Evolutionary conservation across 2,113 vertebrate species (phyloP).

Genomic region (Chitala chitala): DNA sequence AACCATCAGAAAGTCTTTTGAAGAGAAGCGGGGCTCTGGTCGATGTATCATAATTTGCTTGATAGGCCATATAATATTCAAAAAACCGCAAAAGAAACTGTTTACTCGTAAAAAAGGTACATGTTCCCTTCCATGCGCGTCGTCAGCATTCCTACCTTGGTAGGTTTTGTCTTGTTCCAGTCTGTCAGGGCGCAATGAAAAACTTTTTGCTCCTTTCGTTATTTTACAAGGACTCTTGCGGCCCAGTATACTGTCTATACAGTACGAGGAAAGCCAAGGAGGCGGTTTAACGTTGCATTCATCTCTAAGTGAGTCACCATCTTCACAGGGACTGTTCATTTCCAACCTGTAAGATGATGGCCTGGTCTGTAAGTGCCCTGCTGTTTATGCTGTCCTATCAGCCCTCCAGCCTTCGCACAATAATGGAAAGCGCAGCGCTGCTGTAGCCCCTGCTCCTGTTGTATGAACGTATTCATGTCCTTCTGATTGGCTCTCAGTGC

Average conservation of each 20-base stretch:
- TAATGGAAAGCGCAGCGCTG: constrained; percentile 1
- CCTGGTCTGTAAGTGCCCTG: background rate
- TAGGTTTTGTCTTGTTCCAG: constrained; percentile 59
- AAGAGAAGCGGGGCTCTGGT: too few relatives aligned
- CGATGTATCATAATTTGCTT: too few relatives aligned
- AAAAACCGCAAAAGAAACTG: too few relatives aligned
- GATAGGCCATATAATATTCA: too few relatives aligned
- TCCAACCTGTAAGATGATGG: too few relatives aligned
- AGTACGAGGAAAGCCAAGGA: constrained; percentile 77
- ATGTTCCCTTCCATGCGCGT: background rate
- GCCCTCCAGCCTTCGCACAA: constrained; percentile 35
- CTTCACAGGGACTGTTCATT: constrained; percentile 69
- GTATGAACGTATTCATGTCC: constrained; percentile 63
- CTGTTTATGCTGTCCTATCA: constrained; percentile 33
- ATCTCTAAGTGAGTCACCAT: constrained; percentile 66
- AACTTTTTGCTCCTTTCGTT: constrained; percentile 61
- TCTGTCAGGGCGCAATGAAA: constrained; percentile 55
- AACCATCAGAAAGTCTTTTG: too few relatives aligned
- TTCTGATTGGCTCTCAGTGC: constrained; percentile 59
- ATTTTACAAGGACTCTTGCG: constrained; percentile 74
- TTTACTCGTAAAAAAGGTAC: background rate
- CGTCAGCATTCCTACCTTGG: constrained; percentile 62
- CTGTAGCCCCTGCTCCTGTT: constrained; percentile 54
- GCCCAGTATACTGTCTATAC: constrained; percentile 81
- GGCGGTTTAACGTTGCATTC: constrained; percentile 75